These are phyloP conservation scores for Periophthalmus modestus DNA, from an alignment of 2,113 vertebrate genomes.

Conservation along the genomic window DNA sequence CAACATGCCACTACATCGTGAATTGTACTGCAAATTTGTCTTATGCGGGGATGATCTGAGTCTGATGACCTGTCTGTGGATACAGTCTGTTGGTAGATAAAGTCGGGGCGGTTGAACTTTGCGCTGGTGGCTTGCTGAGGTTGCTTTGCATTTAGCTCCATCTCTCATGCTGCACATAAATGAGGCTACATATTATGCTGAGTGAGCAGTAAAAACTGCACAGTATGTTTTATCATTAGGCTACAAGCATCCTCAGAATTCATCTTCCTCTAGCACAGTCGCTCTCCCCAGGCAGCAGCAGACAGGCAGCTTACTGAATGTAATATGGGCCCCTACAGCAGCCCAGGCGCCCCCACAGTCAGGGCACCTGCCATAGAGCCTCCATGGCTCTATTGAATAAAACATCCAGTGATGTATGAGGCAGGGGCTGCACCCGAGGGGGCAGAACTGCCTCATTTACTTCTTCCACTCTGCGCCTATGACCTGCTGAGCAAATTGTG, in stretches of 20 bases:
- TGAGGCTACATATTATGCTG: constrained; percentile 59
- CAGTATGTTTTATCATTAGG: constrained; percentile 62
- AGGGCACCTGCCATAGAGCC: constrained; percentile 77
- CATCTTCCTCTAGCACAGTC: constrained; percentile 54
- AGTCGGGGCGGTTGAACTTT: constrained; percentile 54
- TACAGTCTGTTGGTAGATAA: constrained; percentile 25
- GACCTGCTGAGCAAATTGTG: constrained; percentile 81
- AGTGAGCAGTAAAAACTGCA: constrained; percentile 54
- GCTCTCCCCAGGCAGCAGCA: constrained; percentile 52
- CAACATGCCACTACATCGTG: constrained; percentile 49
- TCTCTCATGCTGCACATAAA: constrained; percentile 45
- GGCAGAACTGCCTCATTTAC: constrained; percentile 79
- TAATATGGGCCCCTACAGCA: constrained; percentile 71
- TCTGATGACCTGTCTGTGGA: not conserved
- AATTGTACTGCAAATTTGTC: constrained; percentile 30
- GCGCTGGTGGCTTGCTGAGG: constrained; percentile 52
- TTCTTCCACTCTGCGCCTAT: constrained; percentile 75
- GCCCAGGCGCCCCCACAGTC: constrained; percentile 67
- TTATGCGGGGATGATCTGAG: constrained; percentile 1
- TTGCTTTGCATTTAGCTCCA: constrained; percentile 49
- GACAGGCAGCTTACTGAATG: constrained; percentile 66
- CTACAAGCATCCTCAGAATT: constrained; percentile 56
- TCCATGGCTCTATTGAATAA: constrained; percentile 80
- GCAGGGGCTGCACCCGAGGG: constrained; percentile 75
- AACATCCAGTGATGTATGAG: constrained; percentile 82